These are phyloP conservation scores for Sthenelais limicola DNA, from an alignment of 2,888 invertebrate species.

Conservation along the genomic window DNA sequence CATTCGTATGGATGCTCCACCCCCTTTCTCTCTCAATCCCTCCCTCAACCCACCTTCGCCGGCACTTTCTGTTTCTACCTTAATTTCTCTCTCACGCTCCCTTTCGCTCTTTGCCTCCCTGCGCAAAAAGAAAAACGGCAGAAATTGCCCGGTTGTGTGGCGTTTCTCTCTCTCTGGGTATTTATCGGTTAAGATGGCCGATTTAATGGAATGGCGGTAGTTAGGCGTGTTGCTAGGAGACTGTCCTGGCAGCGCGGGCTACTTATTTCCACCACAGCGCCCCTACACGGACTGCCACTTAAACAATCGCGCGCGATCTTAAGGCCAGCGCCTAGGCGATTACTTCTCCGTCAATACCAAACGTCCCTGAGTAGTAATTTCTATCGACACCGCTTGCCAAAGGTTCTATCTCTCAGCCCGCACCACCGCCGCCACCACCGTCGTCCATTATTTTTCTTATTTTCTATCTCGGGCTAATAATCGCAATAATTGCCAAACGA, in stretches of 20 bases:
- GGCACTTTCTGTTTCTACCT: too few species aligned
- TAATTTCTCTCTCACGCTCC: background rate
- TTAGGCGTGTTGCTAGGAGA: too few species aligned
- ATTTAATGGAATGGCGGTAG: too few species aligned
- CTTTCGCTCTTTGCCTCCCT: background rate
- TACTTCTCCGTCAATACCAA: slow-evolving; percentile 16
- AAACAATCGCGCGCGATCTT: slow-evolving; percentile 9
- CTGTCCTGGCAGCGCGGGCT: slow-evolving; percentile 1
- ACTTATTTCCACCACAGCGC: slow-evolving; percentile 32
- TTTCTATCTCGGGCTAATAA: slow-evolving; percentile 34
- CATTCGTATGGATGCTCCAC: too few species aligned
- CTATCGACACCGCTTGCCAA: slow-evolving; percentile 22
- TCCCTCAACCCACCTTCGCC: background rate
- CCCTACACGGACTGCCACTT: slow-evolving; percentile 21
- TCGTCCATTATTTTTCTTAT: slow-evolving; percentile 35
- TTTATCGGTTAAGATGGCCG: slow-evolving; percentile 16
- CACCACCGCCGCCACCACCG: background rate
- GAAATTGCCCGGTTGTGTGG: too few species aligned
- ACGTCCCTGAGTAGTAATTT: slow-evolving; percentile 18
- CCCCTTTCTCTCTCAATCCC: background rate
- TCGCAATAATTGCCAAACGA: slow-evolving; percentile 33
- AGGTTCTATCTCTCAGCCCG: background rate
- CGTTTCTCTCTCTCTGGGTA: slow-evolving; percentile 6
- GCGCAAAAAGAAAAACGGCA: slow-evolving; percentile 12
- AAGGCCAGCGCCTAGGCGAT: slow-evolving; percentile 19